These are phyloP conservation scores for Zapus hudsonius DNA, from an alignment of 2,113 vertebrate genomes.

Conservation along the genomic window DNA sequence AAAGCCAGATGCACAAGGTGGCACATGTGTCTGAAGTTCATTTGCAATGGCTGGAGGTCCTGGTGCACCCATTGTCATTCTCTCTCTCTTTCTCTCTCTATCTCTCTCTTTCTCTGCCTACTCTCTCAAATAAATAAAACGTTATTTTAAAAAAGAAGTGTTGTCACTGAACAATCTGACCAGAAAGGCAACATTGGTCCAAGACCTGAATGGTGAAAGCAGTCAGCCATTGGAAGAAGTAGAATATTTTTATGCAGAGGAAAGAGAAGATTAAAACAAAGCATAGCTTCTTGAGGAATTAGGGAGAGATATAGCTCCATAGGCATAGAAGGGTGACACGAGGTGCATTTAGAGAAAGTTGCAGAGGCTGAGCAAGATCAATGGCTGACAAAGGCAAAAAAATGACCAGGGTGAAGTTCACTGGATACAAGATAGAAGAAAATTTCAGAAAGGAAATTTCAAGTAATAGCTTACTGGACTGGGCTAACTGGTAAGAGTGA, in stretches of 20 bases:
- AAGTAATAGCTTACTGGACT: not conserved
- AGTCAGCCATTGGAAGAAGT: not conserved
- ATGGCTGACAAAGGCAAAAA: not conserved
- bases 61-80: too few relatives aligned
- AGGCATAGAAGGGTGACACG: not conserved
- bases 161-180: not conserved
- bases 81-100: too few relatives aligned
- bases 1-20: too few relatives aligned
- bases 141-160: too few relatives aligned
- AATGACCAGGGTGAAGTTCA: not conserved
- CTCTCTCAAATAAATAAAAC: too few relatives aligned
- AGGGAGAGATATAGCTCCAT: not conserved
- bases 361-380: not conserved
- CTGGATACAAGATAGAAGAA: not conserved
- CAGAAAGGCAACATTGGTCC: constrained; percentile 16
- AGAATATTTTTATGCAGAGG: not conserved
- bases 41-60: too few relatives aligned
- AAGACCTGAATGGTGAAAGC: not conserved
- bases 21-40: too few relatives aligned
- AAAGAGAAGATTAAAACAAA: not conserved
- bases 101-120: too few relatives aligned
- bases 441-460: constrained; percentile 23
- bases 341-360: not conserved
- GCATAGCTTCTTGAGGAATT: constrained; percentile 6
- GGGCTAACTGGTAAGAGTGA: not conserved